Conservation (phyloP, 1,140 invertebrate species). For the Drosophila carrolli region DNA sequence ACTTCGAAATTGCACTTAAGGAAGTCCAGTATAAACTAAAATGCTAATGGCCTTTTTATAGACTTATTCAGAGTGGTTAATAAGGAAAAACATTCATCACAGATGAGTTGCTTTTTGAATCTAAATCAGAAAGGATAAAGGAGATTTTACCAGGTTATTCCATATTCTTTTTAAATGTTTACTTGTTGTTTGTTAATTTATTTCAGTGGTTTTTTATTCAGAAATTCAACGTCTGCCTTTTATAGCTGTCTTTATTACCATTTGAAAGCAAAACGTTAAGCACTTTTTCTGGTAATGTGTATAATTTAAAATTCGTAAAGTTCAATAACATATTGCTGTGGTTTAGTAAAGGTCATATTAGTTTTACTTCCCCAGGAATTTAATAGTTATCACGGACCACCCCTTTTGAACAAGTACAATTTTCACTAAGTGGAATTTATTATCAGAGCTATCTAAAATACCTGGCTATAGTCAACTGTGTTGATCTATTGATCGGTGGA, state of each 20-base stretch:
- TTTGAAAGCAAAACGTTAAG: neutral
- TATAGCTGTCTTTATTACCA: neutral
- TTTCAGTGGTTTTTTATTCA: neutral
- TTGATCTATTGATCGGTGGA: conserved; percentile 24
- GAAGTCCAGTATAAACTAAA: conserved; percentile 3
- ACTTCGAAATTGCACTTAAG: conserved; percentile 1
- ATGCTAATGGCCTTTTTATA: conserved; percentile 1
- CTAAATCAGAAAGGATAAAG: neutral
- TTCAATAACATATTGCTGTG: conserved; percentile 4
- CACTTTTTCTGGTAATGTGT: neutral
- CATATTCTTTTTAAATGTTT: too few relatives aligned
- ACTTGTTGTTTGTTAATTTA: neutral
- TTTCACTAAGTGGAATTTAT: conserved; percentile 8
- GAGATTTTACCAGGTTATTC: neutral
- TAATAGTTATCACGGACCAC: conserved; percentile 15
- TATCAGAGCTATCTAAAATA: conserved; percentile 22
- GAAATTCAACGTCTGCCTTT: neutral
- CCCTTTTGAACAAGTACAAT: conserved; percentile 1
- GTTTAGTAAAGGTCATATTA: neutral
- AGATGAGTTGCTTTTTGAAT: neutral
- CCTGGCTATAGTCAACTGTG: conserved; percentile 7
- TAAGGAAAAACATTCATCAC: conserved; percentile 5
- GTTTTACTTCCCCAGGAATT: conserved; percentile 4
- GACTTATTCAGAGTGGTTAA: conserved; percentile 3
- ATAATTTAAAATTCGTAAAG: neutral